phyloP scores from a whole-genome alignment of 1,140 invertebrate species.

The Latrodectus geometricus region DNA sequence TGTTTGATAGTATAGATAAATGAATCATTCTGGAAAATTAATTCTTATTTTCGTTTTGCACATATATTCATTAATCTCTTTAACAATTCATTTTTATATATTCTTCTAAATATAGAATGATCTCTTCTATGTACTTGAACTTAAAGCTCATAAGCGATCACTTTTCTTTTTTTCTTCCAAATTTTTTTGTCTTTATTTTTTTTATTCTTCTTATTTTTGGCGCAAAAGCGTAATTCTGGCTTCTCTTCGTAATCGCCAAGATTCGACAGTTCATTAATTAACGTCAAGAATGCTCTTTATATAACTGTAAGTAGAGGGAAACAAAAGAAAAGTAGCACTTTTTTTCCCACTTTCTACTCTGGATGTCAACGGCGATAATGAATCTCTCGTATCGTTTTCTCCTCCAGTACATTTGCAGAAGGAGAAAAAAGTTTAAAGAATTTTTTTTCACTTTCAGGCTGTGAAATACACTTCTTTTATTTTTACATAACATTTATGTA shows the following conservation, averaged over 20 bases:
- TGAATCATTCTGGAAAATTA: too few species aligned
- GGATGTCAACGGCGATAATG: slow-evolving; percentile 13
- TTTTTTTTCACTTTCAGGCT: background rate
- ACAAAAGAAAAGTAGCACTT: background rate
- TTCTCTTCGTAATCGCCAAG: slow-evolving; percentile 2
- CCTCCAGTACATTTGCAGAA: background rate
- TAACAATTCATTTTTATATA: too few species aligned
- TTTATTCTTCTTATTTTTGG: background rate
- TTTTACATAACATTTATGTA: background rate
- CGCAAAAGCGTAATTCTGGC: background rate
- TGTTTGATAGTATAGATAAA: too few species aligned
- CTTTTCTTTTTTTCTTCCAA: background rate
- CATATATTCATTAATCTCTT: too few species aligned
- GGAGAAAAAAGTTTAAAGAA: background rate
- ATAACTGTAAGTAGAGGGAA: background rate
- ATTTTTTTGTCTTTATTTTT: background rate
- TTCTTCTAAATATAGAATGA: too few species aligned
- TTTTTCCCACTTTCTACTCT: background rate
- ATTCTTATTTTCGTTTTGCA: too few species aligned
- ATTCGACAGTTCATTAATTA: slow-evolving; percentile 38
- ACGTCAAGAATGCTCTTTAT: slow-evolving; percentile 13
- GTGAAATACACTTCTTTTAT: background rate
- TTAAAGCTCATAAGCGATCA: too few species aligned
- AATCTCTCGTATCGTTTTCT: slow-evolving; percentile 22
- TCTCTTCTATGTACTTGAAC: too few species aligned